These are phyloP conservation scores for Paracyclopina nana DNA, from an alignment of 1,140 invertebrate species.

Conservation along the genomic window DNA sequence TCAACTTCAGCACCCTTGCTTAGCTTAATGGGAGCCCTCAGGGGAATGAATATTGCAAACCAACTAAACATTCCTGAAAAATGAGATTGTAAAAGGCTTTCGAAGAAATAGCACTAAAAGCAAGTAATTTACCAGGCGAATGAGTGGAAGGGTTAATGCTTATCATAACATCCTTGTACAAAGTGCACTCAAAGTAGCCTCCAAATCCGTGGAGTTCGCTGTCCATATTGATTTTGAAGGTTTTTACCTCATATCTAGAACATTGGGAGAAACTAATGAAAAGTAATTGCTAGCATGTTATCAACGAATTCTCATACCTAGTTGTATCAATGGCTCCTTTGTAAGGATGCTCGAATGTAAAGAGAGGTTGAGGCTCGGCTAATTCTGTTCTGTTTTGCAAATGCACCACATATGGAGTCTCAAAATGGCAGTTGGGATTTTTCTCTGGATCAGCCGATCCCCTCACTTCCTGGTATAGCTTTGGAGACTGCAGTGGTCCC, in stretches of 20 bases:
- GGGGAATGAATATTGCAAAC: slow-evolving; percentile 89
- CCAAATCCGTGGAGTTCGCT: slow-evolving; percentile 75
- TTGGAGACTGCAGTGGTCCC: slow-evolving; percentile 37
- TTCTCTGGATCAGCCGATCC: slow-evolving; percentile 37
- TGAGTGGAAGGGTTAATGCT: slow-evolving; percentile 75
- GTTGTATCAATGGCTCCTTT: slow-evolving; percentile 6
- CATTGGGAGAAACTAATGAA: slow-evolving; percentile 8
- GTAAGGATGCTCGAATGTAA: slow-evolving; percentile 69
- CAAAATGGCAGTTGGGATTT: slow-evolving; percentile 39
- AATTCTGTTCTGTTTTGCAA: slow-evolving; percentile 75
- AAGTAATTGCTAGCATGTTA: background rate
- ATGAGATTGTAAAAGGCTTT: background rate
- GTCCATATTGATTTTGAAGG: slow-evolving; percentile 47
- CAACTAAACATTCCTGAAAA: slow-evolving; percentile 61
- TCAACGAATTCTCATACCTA: background rate
- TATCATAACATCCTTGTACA: slow-evolving; percentile 62
- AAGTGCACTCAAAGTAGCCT: slow-evolving; percentile 74
- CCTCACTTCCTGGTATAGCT: slow-evolving; percentile 48
- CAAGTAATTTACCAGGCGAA: slow-evolving; percentile 36
- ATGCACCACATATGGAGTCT: slow-evolving; percentile 70
- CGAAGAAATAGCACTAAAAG: background rate
- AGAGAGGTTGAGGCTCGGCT: slow-evolving; percentile 50
- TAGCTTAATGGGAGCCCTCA: slow-evolving; percentile 54
- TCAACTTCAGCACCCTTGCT: slow-evolving; percentile 44
- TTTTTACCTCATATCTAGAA: slow-evolving; percentile 39